These are phyloP conservation scores for Lynx canadensis DNA, from an alignment of 2,113 vertebrate species.

Conservation along the genomic window DNA sequence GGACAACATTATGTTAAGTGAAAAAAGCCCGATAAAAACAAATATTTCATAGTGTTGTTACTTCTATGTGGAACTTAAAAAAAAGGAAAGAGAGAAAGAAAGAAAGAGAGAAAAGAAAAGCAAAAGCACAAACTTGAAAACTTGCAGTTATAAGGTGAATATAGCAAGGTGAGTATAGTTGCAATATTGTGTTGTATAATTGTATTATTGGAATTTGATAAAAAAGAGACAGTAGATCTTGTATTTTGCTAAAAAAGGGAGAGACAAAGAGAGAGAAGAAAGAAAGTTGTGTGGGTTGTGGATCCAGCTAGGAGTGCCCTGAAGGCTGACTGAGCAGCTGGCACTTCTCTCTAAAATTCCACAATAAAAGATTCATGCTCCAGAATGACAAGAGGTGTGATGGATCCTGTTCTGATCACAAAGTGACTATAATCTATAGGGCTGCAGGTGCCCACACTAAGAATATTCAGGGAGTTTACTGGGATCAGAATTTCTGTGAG, in stretches of 20 bases:
- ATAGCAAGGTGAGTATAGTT: not conserved
- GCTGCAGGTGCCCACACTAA: conserved; percentile 90
- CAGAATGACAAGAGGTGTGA: not conserved
- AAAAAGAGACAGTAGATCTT: not conserved
- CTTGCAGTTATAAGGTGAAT: not conserved
- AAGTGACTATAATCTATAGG: conserved; percentile 88
- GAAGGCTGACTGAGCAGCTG: not conserved
- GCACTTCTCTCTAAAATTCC: not conserved
- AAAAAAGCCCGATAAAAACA: not conserved
- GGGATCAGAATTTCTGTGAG: conserved; percentile 92
- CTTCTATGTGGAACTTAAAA: not conserved
- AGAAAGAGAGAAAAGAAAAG: no score
- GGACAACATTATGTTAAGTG: not conserved
- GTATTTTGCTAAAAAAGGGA: no score
- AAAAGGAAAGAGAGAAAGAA: not conserved
- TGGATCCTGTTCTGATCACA: conserved; percentile 84
- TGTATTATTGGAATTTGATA: not conserved
- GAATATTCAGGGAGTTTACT: conserved; percentile 91
- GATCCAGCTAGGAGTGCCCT: not conserved
- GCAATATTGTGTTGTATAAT: not conserved
- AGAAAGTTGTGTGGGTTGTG: not conserved
- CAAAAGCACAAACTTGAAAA: not conserved
- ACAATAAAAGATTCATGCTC: not conserved
- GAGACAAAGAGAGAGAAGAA: not conserved
- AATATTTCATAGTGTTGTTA: not conserved